Evolutionary conservation across 1,140 invertebrate genomes (phyloP), one percentile per base, ranked within the genome.

Genomic region (Protaetia brevitarsis): DNA sequence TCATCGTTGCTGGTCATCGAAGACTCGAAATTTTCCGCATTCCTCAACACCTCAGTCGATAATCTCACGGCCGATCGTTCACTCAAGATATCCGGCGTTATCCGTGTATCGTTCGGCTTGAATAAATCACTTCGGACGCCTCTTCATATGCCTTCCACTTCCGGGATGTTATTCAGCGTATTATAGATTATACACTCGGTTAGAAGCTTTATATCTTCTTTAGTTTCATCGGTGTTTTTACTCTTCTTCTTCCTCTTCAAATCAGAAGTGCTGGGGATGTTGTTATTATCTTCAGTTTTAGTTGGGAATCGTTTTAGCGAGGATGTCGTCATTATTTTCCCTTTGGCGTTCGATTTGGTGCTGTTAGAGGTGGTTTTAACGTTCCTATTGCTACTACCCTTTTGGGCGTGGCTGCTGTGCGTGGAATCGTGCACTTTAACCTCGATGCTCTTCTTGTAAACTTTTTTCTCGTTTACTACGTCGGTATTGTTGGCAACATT

Each of bases 101-200:
- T 59, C 57, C 4, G 16, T 51, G n/a, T n/a, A n/a, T n/a, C n/a
- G n/a, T n/a, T n/a, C n/a, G n/a, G n/a, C n/a, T n/a, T n/a, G n/a
- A n/a, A n/a, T n/a, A n/a, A n/a, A n/a, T n/a, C n/a, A n/a, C n/a
- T n/a, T n/a, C n/a, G n/a, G n/a, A n/a, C n/a, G n/a, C n/a, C n/a
- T 27, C 28, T 56, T 67, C 63, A 16, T 3, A 34, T 60, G 2
- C 61, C 57, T 6, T 45, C 62, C 34, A 51, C 36, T 26, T 68
- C 62, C 11, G 73, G 65, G 2, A 76, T 58, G 31, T 71, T 72
- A 45, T 77, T 75, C 29, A 74, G 56, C 10, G 70, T 70, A 28
- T 76, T 73, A 63, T 73, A 67, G n/a, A 76, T 30, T 1, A 76
- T 66, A 64, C 72, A 74, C 41, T 73, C 70, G 0, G 72, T 67